Evolutionary conservation across 2,113 vertebrate genomes (phyloP).

Genomic region (Bombycilla garrulus): DNA sequence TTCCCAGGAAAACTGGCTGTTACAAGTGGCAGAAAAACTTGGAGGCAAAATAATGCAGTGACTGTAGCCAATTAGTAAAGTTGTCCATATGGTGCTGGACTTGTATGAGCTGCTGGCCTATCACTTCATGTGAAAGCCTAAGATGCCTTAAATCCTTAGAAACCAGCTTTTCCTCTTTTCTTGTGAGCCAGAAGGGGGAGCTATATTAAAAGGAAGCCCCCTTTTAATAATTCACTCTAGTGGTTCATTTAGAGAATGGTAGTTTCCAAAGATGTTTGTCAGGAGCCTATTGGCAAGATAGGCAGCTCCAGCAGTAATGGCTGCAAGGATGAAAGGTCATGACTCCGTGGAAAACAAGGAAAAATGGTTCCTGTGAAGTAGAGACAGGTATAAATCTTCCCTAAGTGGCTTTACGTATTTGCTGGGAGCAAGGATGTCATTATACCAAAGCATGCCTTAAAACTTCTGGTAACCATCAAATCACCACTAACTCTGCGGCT

Average conservation of each 20-base stretch:
- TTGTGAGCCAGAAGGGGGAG: background rate
- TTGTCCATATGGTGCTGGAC: background rate
- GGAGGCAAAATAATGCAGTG: background rate
- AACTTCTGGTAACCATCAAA: slow-evolving; percentile 28
- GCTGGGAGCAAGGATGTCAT: background rate
- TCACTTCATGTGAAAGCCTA: background rate
- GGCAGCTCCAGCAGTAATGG: background rate
- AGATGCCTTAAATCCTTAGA: background rate
- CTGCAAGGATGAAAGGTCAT: background rate
- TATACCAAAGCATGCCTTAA: background rate
- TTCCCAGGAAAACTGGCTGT: background rate
- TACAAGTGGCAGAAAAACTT: background rate
- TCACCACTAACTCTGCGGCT: background rate
- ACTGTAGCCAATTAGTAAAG: background rate
- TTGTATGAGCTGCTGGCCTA: background rate
- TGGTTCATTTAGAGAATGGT: background rate
- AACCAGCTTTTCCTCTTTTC: background rate
- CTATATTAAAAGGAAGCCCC: background rate
- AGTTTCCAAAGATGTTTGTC: background rate
- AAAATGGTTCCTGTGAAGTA: background rate
- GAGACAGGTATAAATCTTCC: background rate
- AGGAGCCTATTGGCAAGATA: background rate
- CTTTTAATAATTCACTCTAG: background rate
- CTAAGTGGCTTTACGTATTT: slow-evolving; percentile 19
- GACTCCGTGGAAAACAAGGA: background rate